Evolutionary conservation across 2,113 vertebrate genomes (phyloP), one percentile per base, ranked within the genome.

Genomic region (Heloderma charlesbogerti): DNA sequence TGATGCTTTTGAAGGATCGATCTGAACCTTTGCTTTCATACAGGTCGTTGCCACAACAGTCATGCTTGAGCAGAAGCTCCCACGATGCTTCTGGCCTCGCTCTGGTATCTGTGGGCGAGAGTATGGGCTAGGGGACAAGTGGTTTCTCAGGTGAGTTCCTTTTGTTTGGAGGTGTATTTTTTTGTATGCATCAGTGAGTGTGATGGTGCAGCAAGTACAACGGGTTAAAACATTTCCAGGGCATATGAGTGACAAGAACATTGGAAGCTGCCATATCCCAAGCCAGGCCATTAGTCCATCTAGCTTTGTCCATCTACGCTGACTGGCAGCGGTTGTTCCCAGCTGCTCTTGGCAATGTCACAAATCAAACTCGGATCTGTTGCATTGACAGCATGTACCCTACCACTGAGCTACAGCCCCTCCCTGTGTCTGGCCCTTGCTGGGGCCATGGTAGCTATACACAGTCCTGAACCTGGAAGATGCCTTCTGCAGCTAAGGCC

Each of bases 1-100:
- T 83, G 60, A 45, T 82, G 82, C 0, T 51, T 54, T 31, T 0
- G 67, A 8, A 71, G 57, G 4, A 9, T 60, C 0, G 51, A 54
- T 34, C 0, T 4, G 2, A 6, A 1, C 43, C 60, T 86, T 29
- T 48, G 48, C 63, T 81, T 75, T 84, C 75, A 89, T 90, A 4
- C 94, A 99, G 99, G 98, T 99, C 20, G 99, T 99, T 1, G 98
- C 99, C 79, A 99, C 99, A 3, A 99, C 98, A 0, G 94, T 99
- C 88, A 99, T 99, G 98, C 94, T 99, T 86, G 99, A 99, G 91
- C 94, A 98, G 86, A 98, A 98, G 78, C 96, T 99, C 88, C 99
- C 99, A 0, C 97, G 98, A 29, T 98, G 97, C 79, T 96, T 99
- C 45, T 99, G 98, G 98, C 98, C 98, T 89, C 98, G 98, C 13